A percentile compares a stretch with the other conserved stretches of the same genome.
Evolutionary conservation across 2,888 invertebrate species (phyloP).

Genomic region (Amblyjoppa proteus): DNA sequence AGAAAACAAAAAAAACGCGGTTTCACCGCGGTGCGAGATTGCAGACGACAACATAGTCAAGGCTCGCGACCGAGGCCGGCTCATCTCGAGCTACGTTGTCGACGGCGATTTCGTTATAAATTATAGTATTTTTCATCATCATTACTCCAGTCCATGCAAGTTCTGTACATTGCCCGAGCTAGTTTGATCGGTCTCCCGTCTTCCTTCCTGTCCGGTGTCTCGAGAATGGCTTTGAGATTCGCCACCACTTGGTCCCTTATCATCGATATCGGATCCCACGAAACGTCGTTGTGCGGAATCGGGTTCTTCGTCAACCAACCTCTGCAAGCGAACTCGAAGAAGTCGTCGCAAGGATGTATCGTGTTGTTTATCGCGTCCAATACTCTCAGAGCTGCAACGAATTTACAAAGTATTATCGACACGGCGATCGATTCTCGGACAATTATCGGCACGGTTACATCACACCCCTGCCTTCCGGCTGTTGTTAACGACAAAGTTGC

Average conservation of each 20-base stretch:
- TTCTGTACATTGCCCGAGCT: slow-evolving; percentile 88
- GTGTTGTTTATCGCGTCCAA: slow-evolving; percentile 88
- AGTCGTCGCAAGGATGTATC: slow-evolving; percentile 89
- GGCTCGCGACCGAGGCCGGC: neutral
- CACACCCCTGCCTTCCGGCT: neutral
- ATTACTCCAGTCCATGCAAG: slow-evolving; percentile 89
- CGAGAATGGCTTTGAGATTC: slow-evolving; percentile 87
- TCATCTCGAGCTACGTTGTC: neutral
- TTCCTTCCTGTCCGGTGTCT: slow-evolving; percentile 85
- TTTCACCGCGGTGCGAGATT: neutral
- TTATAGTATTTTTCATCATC: slow-evolving; percentile 6
- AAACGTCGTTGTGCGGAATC: slow-evolving; percentile 89
- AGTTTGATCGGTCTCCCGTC: slow-evolving; percentile 86
- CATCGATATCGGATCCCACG: slow-evolving; percentile 89
- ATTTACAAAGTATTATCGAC: neutral
- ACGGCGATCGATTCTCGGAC: neutral
- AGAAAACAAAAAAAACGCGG: neutral
- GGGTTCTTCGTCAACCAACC: slow-evolving; percentile 89
- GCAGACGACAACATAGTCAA: neutral
- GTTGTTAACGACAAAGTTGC: slow-evolving; percentile 19
- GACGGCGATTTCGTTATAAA: neutral
- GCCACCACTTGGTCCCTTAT: slow-evolving; percentile 87
- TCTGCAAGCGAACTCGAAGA: slow-evolving; percentile 90
- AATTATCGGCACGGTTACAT: neutral
- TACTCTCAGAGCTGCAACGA: slow-evolving; percentile 87